Evolutionary conservation across 2,888 invertebrate genomes (phyloP).

Genomic region (Erynnis tages): DNA sequence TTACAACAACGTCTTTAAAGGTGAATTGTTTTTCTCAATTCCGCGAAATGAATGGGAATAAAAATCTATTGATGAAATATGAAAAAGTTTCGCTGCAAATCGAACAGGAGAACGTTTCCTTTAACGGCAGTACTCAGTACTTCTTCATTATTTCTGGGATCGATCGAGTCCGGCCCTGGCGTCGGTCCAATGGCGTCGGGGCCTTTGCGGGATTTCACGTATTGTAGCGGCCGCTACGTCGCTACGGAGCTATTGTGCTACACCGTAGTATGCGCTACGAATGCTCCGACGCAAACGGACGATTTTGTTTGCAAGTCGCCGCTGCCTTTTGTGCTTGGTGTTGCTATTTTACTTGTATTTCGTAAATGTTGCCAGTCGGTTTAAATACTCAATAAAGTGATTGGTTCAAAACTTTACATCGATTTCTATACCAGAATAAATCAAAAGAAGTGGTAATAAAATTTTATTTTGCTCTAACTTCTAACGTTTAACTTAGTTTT

Average conservation of each 20-base stretch:
- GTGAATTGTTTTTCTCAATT: slow-evolving; percentile 6
- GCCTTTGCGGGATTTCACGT: slow-evolving; percentile 32
- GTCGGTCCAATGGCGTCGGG: slow-evolving; percentile 34
- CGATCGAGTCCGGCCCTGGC: slow-evolving; percentile 36
- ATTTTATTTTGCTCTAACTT: too few relatives aligned
- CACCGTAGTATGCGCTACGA: slow-evolving; percentile 35
- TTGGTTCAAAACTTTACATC: too few relatives aligned
- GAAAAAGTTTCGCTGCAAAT: neutral
- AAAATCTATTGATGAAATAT: neutral
- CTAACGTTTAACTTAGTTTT: too few relatives aligned
- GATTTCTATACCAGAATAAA: too few relatives aligned
- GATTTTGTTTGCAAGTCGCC: neutral
- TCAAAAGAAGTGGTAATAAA: too few relatives aligned
- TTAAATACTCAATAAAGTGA: too few relatives aligned
- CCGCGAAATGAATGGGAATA: neutral
- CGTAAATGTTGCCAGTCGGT: too few relatives aligned
- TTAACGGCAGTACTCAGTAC: neutral
- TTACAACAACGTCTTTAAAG: neutral
- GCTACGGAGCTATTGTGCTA: slow-evolving; percentile 37
- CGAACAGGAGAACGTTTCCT: slow-evolving; percentile 4
- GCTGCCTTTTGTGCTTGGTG: neutral
- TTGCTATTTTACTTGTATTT: neutral
- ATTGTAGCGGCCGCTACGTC: slow-evolving; percentile 33
- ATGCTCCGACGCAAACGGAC: slow-evolving; percentile 4
- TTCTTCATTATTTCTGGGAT: slow-evolving; percentile 23